Base-by-base conservation (phyloP, 2,888 invertebrate genomes). In the Philereme transversata region DNA sequence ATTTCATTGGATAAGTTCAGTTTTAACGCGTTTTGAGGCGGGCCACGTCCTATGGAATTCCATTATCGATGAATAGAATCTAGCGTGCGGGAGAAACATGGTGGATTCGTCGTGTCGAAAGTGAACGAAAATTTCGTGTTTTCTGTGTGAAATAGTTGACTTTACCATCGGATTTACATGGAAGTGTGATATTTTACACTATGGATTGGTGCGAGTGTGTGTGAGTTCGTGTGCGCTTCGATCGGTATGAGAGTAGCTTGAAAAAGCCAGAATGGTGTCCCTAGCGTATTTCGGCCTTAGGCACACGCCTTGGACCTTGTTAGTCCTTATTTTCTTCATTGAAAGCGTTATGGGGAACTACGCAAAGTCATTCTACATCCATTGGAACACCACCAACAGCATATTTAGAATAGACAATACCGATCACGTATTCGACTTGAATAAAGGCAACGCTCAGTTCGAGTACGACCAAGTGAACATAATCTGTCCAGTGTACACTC, bases 391-490 rank as follows among this genome's bases (percentile, higher is more conserved):
- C 73, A 96, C 97, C 70, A 97, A 97, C 87, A 97, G 97, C 86
- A 97, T 97, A 95, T 98, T 98, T 93, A 96, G 98, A 90, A 98
- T 98, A 94, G 98, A 98, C 94, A 98, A 98, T 91, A 98, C 98
- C 51, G 98, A 98, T 91, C 98, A 98, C 89, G 97, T 98, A 88
- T 98, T 98, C 87, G 98, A 98, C 89, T 96, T 98, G 77, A 98
- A 98, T 93, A 96, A 97, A 90, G 97, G 97, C 73, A 98, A 98
- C 87, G 95, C 96, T 74, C 96, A 97, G 81, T 98, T 97, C 86
- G 98, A 98, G 86, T 98, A 97, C 87, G 98, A 98, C 88, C 98
- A 98, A 93, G 98, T 98, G 79, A 98, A 98, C 84, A 96, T 98
- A 86, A 97, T 98, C 84, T 98, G 98, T 93, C 98, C 98, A 53